Evolutionary conservation across 2,888 invertebrate species (phyloP).

Genomic region (Labia minor): DNA sequence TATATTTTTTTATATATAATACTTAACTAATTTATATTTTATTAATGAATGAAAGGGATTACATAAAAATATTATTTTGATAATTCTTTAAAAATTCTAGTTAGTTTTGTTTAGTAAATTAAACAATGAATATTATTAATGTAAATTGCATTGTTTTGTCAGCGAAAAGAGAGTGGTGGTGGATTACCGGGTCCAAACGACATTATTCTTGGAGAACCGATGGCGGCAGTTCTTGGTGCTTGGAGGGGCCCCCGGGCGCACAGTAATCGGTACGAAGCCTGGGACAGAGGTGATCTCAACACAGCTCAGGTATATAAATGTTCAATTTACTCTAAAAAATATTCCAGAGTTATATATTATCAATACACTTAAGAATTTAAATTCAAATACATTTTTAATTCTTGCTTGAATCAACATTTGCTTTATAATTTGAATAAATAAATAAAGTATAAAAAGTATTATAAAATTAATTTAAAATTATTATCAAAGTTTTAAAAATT

Average conservation of each 20-base stretch:
- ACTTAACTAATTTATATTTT: too few relatives aligned
- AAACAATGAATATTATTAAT: too few relatives aligned
- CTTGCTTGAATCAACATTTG: conserved; percentile 28
- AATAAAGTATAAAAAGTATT: too few relatives aligned
- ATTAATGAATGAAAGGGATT: too few relatives aligned
- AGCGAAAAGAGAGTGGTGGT: conserved; percentile 51
- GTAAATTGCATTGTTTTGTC: conserved; percentile 29
- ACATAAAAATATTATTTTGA: too few relatives aligned
- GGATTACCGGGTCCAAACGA: conserved; percentile 43
- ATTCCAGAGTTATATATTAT: conserved; percentile 32
- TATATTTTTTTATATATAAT: too few relatives aligned
- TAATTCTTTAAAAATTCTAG: too few relatives aligned
- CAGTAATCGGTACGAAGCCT: conserved; percentile 73
- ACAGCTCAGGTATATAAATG: not conserved
- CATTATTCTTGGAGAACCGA: conserved; percentile 54
- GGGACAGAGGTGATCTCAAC: conserved; percentile 46
- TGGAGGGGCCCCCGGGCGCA: conserved; percentile 72
- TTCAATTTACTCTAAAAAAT: conserved; percentile 40
- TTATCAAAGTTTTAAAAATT: too few relatives aligned
- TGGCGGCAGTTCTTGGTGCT: conserved; percentile 57
- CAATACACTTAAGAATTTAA: conserved; percentile 26
- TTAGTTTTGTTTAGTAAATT: too few relatives aligned
- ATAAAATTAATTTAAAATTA: too few relatives aligned
- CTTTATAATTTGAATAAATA: too few relatives aligned
- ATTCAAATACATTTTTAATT: conserved; percentile 22